Base-by-base conservation (phyloP, 1,140 invertebrate species). In the Episyrphus balteatus region DNA sequence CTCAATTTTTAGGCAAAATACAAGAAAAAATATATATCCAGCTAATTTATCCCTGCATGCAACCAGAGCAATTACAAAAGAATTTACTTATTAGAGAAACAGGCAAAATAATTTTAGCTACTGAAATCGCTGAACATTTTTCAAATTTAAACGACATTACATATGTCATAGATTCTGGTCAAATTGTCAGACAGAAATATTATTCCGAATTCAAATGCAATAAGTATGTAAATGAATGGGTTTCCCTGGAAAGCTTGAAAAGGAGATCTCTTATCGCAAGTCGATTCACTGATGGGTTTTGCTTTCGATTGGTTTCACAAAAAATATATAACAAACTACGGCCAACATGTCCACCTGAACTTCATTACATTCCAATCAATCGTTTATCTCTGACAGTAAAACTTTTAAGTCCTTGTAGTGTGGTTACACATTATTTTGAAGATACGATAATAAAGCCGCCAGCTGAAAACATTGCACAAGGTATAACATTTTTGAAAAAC, bases 401-500 rank as follows among this genome's bases (percentile, higher is more conserved):
- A 21, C 12, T 62, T 3, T 21, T 66, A 7, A 53, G 57, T 13
- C 58, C 58, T 2, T 19, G 54, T 18, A 55, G 17, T 21, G 42
- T 54, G 5, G 52, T 66, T 13, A 51, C 55, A 11, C 62, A 66
- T 50, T 66, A 65, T 46, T 42, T 66, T 3, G 42, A 45, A 32
- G 40, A 50, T 12, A 55, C 50, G 1, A 61, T 66, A 26, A 42
- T 52, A 2, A 50, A 90, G 8, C 93, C 94, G 0, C 76, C 86
- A 0, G 79, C 81, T 48, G 60, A 83, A 26, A 79, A 88, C 7
- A 82, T 90, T 0, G 74, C 82, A 44, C 86, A 84, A 56, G 83
- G 90, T 5, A 83, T 94, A 8, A 75, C 84, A 44, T 67, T 86
- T 13, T 68, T 95, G 0, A 89, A 90, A 61, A 85, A 84, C 41